phyloP scores from a whole-genome alignment of 2,888 invertebrate genomes.

The Conistra vaccinii region DNA sequence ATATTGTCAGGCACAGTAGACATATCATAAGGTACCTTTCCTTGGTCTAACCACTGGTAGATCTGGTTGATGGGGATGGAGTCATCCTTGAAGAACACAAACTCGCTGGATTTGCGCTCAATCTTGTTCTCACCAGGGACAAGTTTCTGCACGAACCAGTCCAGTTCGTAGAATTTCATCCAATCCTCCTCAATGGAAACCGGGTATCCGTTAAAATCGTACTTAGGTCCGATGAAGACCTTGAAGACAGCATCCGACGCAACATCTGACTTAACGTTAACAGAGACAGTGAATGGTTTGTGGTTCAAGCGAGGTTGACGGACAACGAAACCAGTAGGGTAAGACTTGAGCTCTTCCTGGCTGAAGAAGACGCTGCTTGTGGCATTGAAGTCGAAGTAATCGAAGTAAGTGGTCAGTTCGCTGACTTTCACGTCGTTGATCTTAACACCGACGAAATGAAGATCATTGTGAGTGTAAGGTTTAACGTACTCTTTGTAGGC shows the following conservation, averaged over 20 bases:
- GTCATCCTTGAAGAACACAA: constrained; percentile 91
- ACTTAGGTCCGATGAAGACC: constrained; percentile 93
- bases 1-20: constrained; percentile 90
- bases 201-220: constrained; percentile 89
- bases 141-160: constrained; percentile 91
- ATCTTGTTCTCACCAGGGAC: constrained; percentile 92
- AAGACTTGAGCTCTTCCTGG: constrained; percentile 78
- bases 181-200: constrained; percentile 89
- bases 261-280: constrained; percentile 91
- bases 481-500: constrained; percentile 91
- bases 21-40: constrained; percentile 88
- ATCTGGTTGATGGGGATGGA: constrained; percentile 91
- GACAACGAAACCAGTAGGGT: constrained; percentile 87
- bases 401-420: constrained; percentile 92
- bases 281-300: constrained; percentile 91
- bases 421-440: constrained; percentile 91
- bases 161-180: constrained; percentile 91
- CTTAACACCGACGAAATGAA: constrained; percentile 91
- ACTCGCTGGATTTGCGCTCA: constrained; percentile 92
- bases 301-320: constrained; percentile 94
- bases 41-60: constrained; percentile 90
- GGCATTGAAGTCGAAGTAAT: constrained; percentile 92
- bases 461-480: constrained; percentile 90
- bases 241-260: constrained; percentile 91
- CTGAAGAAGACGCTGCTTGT: constrained; percentile 87